A percentile compares a stretch with the other conserved stretches of the same genome.
phyloP scores from a whole-genome alignment of 1,140 invertebrate species.

The Gonioctena quinquepunctata region DNA sequence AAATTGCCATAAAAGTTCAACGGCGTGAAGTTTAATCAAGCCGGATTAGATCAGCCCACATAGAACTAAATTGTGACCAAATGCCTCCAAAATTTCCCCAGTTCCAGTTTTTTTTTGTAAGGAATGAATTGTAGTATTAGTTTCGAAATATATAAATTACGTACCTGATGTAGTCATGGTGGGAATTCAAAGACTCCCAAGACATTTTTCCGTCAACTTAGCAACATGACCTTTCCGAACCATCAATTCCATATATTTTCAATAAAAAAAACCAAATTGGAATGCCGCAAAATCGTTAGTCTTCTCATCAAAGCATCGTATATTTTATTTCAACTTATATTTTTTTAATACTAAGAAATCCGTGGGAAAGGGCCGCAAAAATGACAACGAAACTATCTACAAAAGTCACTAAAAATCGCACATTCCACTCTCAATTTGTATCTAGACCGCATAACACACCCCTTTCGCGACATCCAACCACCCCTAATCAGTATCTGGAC shows the following conservation, averaged over 20 bases:
- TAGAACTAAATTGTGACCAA: no score
- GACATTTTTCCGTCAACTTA: conserved; percentile 20
- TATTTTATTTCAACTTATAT: no score
- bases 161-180: conserved; percentile 5
- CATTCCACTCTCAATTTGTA: background rate
- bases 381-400: background rate
- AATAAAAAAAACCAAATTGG: background rate
- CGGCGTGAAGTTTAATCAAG: no score
- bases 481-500: conserved; percentile 35
- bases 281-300: no score
- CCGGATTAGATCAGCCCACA: no score
- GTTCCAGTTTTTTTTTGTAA: background rate
- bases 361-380: no score
- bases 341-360: no score
- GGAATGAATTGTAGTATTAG: background rate
- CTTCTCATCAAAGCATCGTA: no score
- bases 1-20: no score
- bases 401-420: background rate
- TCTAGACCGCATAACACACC: conserved; percentile 28
- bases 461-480: conserved; percentile 28
- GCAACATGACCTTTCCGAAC: background rate
- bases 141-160: background rate
- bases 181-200: conserved; percentile 34
- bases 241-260: background rate
- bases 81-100: no score